phyloP scores from a whole-genome alignment of 2,888 invertebrate species.

The Himalopsyche tibetana region DNA sequence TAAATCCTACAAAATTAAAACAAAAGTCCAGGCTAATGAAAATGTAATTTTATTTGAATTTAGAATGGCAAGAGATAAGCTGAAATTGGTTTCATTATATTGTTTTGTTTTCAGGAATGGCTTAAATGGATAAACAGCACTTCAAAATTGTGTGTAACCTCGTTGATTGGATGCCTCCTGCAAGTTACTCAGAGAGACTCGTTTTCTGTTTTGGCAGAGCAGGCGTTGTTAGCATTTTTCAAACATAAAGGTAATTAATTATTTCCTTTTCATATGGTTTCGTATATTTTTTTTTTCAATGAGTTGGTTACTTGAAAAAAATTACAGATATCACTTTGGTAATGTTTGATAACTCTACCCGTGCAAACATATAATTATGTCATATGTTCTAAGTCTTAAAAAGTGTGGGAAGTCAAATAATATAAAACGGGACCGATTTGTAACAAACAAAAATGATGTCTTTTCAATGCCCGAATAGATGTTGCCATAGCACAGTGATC shows the following conservation, averaged over 20 bases:
- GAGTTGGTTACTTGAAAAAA: neutral
- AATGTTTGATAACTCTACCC: too few species aligned
- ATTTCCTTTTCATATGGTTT: neutral
- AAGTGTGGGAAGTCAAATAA: too few species aligned
- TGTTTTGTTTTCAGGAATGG: constrained; percentile 58
- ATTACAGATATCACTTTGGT: too few species aligned
- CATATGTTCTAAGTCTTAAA: too few species aligned
- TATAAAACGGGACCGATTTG: too few species aligned
- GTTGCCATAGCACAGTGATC: too few species aligned
- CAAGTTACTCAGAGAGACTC: constrained; percentile 60
- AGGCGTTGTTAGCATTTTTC: constrained; percentile 57
- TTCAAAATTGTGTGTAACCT: constrained; percentile 54
- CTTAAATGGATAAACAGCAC: constrained; percentile 59
- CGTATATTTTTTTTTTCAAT: neutral
- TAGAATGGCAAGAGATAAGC: neutral
- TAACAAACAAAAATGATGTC: too few species aligned
- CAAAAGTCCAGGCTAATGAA: too few species aligned
- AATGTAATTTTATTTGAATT: neutral
- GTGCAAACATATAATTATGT: too few species aligned
- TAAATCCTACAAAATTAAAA: too few species aligned
- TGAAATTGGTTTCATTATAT: neutral
- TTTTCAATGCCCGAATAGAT: too few species aligned
- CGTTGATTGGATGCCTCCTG: constrained; percentile 55
- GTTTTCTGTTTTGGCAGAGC: constrained; percentile 59
- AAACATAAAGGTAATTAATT: constrained; percentile 56